These are phyloP conservation scores for Macrosiphum euphorbiae DNA, from an alignment of 2,888 invertebrate genomes.

Conservation along the genomic window DNA sequence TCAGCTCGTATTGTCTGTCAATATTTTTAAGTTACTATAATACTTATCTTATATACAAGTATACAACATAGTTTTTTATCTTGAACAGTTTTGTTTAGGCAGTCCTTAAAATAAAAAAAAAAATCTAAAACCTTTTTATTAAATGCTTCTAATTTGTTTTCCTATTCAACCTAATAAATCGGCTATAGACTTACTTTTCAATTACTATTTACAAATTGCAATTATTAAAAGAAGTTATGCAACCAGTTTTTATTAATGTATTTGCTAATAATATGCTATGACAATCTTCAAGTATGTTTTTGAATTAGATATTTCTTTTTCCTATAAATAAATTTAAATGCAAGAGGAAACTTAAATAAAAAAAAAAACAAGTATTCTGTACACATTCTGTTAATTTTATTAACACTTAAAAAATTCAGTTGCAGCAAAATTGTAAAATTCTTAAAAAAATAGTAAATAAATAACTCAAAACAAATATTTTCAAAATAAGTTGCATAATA, in stretches of 20 bases:
- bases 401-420: slow-evolving; percentile 40
- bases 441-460: slow-evolving; percentile 30
- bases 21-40: not conserved
- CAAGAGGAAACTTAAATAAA: not conserved
- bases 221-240: not conserved
- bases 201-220: not conserved
- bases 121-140: not conserved
- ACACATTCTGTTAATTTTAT: slow-evolving; percentile 5
- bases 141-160: not conserved
- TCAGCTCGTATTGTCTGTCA: not conserved
- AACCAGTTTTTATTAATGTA: not conserved
- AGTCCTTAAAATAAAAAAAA: not conserved
- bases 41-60: not conserved
- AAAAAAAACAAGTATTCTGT: slow-evolving; percentile 13
- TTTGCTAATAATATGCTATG: not conserved
- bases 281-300: not conserved
- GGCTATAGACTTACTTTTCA: not conserved
- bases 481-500: slow-evolving; percentile 21
- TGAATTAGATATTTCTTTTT: not conserved
- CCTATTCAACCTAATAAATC: not conserved
- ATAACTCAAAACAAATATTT: slow-evolving; percentile 34
- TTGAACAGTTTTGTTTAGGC: not conserved
- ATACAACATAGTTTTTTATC: not conserved
- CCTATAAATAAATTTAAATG: not conserved
- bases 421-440: slow-evolving; percentile 30